A percentile compares a stretch with the other conserved stretches of the same genome.
phyloP scores from a whole-genome alignment of 2,888 invertebrate species.

The Tetrapedia diversipes region DNA sequence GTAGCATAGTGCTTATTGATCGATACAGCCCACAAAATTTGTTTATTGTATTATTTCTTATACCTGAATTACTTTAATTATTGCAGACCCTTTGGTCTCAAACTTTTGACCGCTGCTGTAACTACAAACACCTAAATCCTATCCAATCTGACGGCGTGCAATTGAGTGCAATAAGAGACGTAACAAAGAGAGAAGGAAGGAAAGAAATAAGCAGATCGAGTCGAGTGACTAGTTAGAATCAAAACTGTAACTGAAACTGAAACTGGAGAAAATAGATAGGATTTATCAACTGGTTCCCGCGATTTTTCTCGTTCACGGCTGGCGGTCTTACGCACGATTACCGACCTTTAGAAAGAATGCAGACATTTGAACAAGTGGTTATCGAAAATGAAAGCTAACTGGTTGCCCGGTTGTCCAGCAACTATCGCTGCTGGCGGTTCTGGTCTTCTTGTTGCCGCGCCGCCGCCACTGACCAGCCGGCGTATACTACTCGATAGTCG shows the following conservation, averaged over 20 bases:
- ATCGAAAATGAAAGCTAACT: constrained; percentile 68
- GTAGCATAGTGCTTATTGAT: too few relatives aligned
- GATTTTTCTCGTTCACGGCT: constrained; percentile 29
- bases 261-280: background rate
- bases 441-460: constrained; percentile 48
- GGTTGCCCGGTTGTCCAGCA: constrained; percentile 52
- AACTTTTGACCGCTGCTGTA: too few relatives aligned
- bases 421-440: constrained; percentile 60
- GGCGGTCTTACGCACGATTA: constrained; percentile 45
- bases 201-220: background rate
- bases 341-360: constrained; percentile 62
- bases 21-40: too few relatives aligned
- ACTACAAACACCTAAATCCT: too few relatives aligned
- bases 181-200: background rate
- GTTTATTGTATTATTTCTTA: too few relatives aligned
- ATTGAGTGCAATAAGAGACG: background rate
- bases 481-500: constrained; percentile 34
- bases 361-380: constrained; percentile 56
- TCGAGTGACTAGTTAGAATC: constrained; percentile 3
- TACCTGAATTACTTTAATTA: too few relatives aligned
- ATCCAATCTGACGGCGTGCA: too few relatives aligned
- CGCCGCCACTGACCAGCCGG: constrained; percentile 19
- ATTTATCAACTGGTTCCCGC: constrained; percentile 25
- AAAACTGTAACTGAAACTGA: background rate
- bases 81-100: too few relatives aligned